Base-by-base conservation (phyloP, 2,113 vertebrate species). In the Platysternon megacephalum region DNA sequence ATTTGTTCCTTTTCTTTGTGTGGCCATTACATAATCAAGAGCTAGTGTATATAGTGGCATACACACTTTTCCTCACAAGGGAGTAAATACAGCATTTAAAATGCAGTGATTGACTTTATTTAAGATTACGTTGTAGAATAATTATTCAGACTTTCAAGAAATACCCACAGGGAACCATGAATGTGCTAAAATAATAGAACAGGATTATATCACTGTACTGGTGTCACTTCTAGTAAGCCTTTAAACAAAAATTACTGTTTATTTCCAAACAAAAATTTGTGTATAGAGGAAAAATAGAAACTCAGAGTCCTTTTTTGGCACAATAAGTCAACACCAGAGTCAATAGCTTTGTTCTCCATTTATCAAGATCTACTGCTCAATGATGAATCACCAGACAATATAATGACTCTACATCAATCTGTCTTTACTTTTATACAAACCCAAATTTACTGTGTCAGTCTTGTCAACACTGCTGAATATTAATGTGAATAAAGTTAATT, bases 401-500 rank as follows among this genome's bases (percentile, higher is more conserved):
- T 98, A 98, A 98, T 98, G 97, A 98, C 96, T 98, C 98, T 97
- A 97, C 95, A 98, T 98, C 97, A 98, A 98, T 98, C 97, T 98
- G 98, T 98, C 98, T 98, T 98, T 97, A 97, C 96, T 98, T 98
- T 98, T 98, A 98, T 98, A 98, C 97, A 98, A 98, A 98, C 98
- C 96, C 97, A 98, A 96, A 98, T 98, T 98, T 98, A 98, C 96
- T 91, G 90, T 98, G 98, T 99, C 98, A 98, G 97, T 94, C 98
- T 97, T 98, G 98, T 98, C 98, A 98, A 98, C 98, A 98, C 97
- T 98, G 96, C 97, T 98, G 98, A 98, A 98, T 98, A 98, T 98
- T 98, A 98, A 98, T 98, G 97, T 97, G 97, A 98, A 98, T 98
- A 98, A 98, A 99, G 98, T 99, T 99, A 99, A 99, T 99, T 99